Evolutionary conservation across 2,888 invertebrate genomes (phyloP).

Genomic region (Tipula vernalis): DNA sequence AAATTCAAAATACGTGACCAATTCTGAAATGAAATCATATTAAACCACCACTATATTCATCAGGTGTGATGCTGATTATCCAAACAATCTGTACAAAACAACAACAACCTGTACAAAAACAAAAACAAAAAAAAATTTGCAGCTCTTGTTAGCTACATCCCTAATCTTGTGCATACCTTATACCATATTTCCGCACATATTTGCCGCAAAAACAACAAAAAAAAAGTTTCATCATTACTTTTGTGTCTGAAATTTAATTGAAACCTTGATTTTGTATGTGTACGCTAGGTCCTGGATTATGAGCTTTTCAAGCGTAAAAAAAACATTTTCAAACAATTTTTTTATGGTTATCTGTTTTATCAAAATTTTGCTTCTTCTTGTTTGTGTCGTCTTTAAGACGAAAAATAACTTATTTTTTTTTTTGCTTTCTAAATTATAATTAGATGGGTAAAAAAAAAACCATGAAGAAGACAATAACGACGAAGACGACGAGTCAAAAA

Average conservation of each 20-base stretch:
- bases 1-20: not conserved
- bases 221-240: not conserved
- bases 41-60: not conserved
- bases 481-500: not conserved
- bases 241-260: not conserved
- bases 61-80: not conserved
- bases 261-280: not conserved
- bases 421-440: not conserved
- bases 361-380: not conserved
- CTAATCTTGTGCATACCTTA: not conserved
- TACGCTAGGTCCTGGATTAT: not conserved
- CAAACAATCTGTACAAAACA: too few species aligned
- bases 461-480: not conserved
- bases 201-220: not conserved
- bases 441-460: not conserved
- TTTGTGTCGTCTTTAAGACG: not conserved
- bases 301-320: not conserved
- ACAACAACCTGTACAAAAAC: too few species aligned
- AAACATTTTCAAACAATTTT: not conserved
- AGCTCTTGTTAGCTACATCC: not conserved
- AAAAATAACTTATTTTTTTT: not conserved
- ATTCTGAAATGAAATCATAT: not conserved
- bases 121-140: too few species aligned
- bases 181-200: not conserved
- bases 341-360: not conserved